Base-by-base conservation (phyloP, 1,140 invertebrate genomes). In the Ceratina australensis region DNA sequence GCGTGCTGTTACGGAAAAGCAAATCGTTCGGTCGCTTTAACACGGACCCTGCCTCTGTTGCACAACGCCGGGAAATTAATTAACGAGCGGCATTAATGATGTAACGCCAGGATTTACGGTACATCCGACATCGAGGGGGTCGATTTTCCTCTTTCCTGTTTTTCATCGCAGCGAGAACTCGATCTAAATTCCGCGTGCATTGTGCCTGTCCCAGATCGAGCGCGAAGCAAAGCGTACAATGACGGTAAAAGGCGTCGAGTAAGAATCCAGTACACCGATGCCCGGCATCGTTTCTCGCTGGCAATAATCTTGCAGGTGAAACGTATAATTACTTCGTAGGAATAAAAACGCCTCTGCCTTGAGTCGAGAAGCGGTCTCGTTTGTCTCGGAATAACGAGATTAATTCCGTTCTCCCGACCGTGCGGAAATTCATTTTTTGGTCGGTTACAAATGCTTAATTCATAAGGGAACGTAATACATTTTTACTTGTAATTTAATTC, bases 51-150 rank as follows among this genome's bases (percentile, higher is more conserved):
- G 10, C n/a, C 28, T n/a, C 18, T 18, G 18, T 26, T 65, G 15
- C 57, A 15, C 75, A 78, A 72, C 59, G 33, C 22, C 54, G 72
- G 47, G 52, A 65, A 77, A 77, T 80, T 80, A 80, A 80, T 80
- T 80, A 77, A 80, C 78, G 73, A 71, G 47, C 24, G n/a, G 60
- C 60, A 80, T 80, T 80, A 80, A 80, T 77, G 73, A 77, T 77
- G 78, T 77, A 71, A 77, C 72, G 52, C 69, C 59, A 60, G 71
- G 50, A 82, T 73, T 80, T 80, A 80, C 73, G 59, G 28, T 33
- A 33, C 50, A 75, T 50, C 49, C 26, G 47, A 1, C 20, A n/a
- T 15, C 24, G 33, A 52, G 8, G 18, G 65, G 57, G 49, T 68
- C 33, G 72, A 49, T 68, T 61, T 64, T 22, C 33, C 57, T 74